Percentiles rank a stretch among this genome's conserved stretches.
These are phyloP conservation scores for Elegia similella DNA, from an alignment of 2,888 invertebrate genomes.

Conservation along the genomic window DNA sequence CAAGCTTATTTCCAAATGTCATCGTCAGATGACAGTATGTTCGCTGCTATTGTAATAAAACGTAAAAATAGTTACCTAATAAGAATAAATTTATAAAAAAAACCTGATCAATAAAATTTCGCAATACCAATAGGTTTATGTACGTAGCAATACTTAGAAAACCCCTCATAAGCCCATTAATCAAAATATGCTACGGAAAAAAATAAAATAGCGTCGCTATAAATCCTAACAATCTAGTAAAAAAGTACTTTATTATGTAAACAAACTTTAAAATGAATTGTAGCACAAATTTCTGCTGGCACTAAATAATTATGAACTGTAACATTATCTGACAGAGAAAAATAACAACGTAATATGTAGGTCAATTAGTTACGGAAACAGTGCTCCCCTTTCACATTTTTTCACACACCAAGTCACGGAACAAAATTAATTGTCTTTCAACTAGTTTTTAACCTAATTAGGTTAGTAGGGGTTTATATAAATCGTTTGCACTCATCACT, in stretches of 20 bases:
- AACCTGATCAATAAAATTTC: too few species aligned
- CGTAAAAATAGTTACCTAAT: too few species aligned
- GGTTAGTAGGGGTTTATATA: background rate
- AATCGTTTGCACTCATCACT: too few species aligned
- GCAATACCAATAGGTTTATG: too few species aligned
- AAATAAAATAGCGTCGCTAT: background rate
- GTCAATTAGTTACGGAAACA: constrained; percentile 6
- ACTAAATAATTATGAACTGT: constrained; percentile 2
- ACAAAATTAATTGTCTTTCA: constrained; percentile 12
- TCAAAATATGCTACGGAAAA: too few species aligned
- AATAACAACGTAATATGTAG: constrained; percentile 2
- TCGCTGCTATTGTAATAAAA: too few species aligned
- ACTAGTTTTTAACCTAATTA: constrained; percentile 17
- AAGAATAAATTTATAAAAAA: too few species aligned
- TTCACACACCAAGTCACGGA: constrained; percentile 12
- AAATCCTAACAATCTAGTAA: background rate
- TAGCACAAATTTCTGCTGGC: background rate
- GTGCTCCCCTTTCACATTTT: constrained; percentile 4
- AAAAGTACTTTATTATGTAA: background rate
- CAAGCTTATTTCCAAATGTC: too few species aligned
- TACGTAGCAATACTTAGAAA: too few species aligned
- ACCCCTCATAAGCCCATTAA: too few species aligned
- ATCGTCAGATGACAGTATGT: too few species aligned
- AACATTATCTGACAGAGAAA: background rate
- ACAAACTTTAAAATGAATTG: constrained; percentile 2